Base-by-base conservation (phyloP, 2,113 vertebrate species). In the Chauna torquata region DNA sequence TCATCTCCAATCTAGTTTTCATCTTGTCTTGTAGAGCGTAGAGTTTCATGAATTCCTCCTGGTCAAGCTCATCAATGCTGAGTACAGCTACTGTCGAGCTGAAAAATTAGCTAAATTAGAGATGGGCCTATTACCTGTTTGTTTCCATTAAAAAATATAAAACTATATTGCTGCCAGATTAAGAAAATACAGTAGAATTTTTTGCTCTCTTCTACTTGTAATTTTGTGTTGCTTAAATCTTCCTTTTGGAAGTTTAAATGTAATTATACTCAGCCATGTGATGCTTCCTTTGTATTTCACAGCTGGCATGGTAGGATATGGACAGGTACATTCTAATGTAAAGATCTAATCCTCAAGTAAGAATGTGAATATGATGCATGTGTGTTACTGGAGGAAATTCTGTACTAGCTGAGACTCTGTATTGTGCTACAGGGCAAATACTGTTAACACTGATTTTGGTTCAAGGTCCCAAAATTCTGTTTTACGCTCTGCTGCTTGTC, bases 11-110 rank as follows among this genome's bases (percentile, higher is more conserved):
- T 55, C 24, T 52, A 28, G 15, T 68, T 40, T 92, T 84, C 62
- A 38, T 94, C 79, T 69, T 89, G 62, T 86, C 44, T 89, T 70
- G 32, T 68, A 99, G 99, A 96, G 86, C 69, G 96, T 96, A n/a
- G 97, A 98, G 71, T 97, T 99, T 64, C 98, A 98, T 84, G 98
- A 99, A 90, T 99, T 99, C 95, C 98, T 99, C 27, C 97, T 99
- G 85, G 98, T 98, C 80, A 99, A 99, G 94, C 98, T 99, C 81
- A 99, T 99, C 97, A 99, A 99, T 7, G 99, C 99, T 5, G 99
- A 99, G 97, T 98, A 99, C 92, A 99, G 99, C 94, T 99, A 99
- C 93, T 99, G 99, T 92, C 98, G 98, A 86, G 98, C 99, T 45
- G 98, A 99, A 83, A 98, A 98, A 71, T 99, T 99, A 98, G 99